These are phyloP conservation scores for Eupithecia centaureata DNA, from an alignment of 2,888 invertebrate genomes.

Conservation along the genomic window DNA sequence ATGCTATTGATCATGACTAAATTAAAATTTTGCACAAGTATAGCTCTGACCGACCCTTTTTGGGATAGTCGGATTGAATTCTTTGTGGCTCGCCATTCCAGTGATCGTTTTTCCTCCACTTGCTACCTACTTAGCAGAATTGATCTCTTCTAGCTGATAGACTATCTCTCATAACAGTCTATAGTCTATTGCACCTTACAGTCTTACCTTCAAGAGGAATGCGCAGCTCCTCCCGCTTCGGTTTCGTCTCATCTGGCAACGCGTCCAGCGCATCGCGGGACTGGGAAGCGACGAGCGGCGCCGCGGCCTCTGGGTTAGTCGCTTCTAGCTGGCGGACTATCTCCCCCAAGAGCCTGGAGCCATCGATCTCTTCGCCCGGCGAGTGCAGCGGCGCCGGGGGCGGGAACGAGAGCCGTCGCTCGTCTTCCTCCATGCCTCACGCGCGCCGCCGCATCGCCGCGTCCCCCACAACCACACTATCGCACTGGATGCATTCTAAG, in stretches of 20 bases:
- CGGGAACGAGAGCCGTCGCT: slow-evolving; percentile 81
- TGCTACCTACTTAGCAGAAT: no score
- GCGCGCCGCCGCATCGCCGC: slow-evolving; percentile 68
- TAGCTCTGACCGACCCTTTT: background rate
- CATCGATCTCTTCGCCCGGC: slow-evolving; percentile 82
- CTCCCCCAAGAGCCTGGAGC: slow-evolving; percentile 78
- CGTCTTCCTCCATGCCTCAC: slow-evolving; percentile 78
- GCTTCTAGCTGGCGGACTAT: slow-evolving; percentile 80
- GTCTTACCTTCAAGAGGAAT: slow-evolving; percentile 69
- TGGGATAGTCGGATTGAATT: no score
- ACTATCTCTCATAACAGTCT: slow-evolving; percentile 78
- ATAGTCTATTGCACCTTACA: background rate
- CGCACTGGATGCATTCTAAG: slow-evolving; percentile 66
- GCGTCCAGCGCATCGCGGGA: slow-evolving; percentile 72
- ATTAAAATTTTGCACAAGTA: background rate
- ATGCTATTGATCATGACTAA: background rate
- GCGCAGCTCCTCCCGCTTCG: slow-evolving; percentile 73
- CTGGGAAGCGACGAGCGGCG: slow-evolving; percentile 77
- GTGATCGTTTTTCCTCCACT: no score
- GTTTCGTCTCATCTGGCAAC: slow-evolving; percentile 46
- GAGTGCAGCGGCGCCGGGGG: slow-evolving; percentile 82
- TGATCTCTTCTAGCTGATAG: slow-evolving; percentile 77
- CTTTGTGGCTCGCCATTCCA: no score
- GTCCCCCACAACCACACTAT: slow-evolving; percentile 60
- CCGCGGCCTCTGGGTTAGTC: slow-evolving; percentile 79